Evolutionary conservation across 2,797 vertebrate species (phyloP).

Genomic region (Phrynocephalus vlangalii): DNA sequence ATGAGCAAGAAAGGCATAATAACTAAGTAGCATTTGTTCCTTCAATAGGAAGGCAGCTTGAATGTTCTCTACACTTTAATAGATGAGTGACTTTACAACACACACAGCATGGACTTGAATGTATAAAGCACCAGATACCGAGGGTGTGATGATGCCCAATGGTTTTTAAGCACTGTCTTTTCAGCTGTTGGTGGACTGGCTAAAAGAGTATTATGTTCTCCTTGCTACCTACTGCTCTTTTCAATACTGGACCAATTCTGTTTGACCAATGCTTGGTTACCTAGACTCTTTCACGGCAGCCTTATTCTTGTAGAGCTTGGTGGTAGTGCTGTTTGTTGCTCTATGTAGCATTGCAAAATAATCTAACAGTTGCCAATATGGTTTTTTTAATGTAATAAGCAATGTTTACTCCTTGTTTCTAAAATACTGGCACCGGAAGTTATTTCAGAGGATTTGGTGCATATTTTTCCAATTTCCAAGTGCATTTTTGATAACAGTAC

Average conservation of each 20-base stretch:
- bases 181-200: not conserved
- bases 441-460: not conserved
- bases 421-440: not conserved
- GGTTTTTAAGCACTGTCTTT: not conserved
- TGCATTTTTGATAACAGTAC: constrained; percentile 13
- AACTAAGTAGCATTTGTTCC: constrained; percentile 15
- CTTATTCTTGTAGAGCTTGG: not conserved
- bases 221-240: not conserved
- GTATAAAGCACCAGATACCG: not conserved
- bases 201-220: not conserved
- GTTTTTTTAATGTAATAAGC: not conserved
- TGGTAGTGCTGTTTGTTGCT: not conserved
- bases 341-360: not conserved
- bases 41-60: constrained; percentile 40
- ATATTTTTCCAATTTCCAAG: not conserved
- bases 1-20: constrained; percentile 20
- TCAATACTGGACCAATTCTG: not conserved
- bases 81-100: not conserved
- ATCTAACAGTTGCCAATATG: not conserved
- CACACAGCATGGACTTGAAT: constrained; percentile 11
- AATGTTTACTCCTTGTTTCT: not conserved
- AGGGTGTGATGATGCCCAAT: not conserved
- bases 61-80: constrained; percentile 26
- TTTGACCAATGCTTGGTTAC: not conserved
- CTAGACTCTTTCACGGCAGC: not conserved